Conservation (phyloP, 2,797 vertebrate species). For the Myotis myotis region DNA sequence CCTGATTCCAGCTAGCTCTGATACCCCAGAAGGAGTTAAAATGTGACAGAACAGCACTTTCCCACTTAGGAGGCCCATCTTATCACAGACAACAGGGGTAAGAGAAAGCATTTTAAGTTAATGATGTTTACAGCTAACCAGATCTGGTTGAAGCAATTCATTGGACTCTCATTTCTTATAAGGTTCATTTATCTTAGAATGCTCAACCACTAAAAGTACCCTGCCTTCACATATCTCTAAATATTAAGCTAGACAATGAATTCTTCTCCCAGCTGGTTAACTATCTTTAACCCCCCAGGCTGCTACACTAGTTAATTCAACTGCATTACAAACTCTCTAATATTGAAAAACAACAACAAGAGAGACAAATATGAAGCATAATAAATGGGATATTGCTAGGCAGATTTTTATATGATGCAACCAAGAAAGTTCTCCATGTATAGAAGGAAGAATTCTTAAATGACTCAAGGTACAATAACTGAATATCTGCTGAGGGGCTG, state of each 20-base stretch:
- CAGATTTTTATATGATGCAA: conserved; percentile 43
- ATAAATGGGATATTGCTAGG: conserved; percentile 55
- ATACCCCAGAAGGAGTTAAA: conserved; percentile 80
- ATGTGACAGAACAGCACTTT: conserved; percentile 79
- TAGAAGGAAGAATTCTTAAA: conserved; percentile 20
- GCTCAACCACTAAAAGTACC: conserved; percentile 73
- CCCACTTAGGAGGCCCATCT: conserved; percentile 74
- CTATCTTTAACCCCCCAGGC: conserved; percentile 77
- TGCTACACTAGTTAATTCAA: conserved; percentile 71
- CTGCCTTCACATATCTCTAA: conserved; percentile 75
- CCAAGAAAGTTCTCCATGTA: not conserved
- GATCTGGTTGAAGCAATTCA: conserved; percentile 81
- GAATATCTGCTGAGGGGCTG: not conserved
- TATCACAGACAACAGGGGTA: conserved; percentile 72
- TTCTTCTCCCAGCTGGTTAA: conserved; percentile 77
- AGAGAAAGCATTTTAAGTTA: conserved; percentile 80
- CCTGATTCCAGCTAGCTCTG: conserved; percentile 74
- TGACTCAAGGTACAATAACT: not conserved
- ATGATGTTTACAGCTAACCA: conserved; percentile 83
- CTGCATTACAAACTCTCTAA: conserved; percentile 72
- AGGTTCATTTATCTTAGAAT: conserved; percentile 83
- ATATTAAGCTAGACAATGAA: conserved; percentile 79
- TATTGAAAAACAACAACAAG: conserved; percentile 65
- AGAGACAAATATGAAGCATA: conserved; percentile 68
- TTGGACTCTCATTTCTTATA: conserved; percentile 80